phyloP scores from a whole-genome alignment of 2,888 invertebrate species.

The Drosophila hamatofila region DNA sequence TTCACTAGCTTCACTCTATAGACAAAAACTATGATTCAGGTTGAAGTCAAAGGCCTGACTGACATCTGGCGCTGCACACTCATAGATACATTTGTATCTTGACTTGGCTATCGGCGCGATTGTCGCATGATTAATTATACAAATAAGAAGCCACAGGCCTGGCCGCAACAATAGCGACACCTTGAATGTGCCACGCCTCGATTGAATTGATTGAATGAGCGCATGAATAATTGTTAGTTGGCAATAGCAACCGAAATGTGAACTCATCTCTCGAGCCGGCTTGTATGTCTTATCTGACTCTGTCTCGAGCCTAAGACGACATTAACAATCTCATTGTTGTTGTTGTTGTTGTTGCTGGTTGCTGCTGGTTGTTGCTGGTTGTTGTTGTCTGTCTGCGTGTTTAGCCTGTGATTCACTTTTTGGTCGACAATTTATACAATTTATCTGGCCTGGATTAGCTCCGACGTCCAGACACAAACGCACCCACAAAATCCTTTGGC shows the following conservation, averaged over 20 bases:
- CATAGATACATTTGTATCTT: conserved; percentile 50
- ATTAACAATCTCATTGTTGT: conserved; percentile 63
- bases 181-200: conserved; percentile 59
- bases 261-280: conserved; percentile 59
- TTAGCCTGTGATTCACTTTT: conserved; percentile 71
- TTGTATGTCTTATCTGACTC: conserved; percentile 61
- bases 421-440: conserved; percentile 71
- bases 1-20: not conserved
- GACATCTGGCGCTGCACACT: conserved; percentile 13
- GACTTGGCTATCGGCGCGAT: conserved; percentile 53
- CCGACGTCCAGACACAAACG: conserved; percentile 48
- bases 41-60: conserved; percentile 17
- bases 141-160: conserved; percentile 46
- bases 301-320: conserved; percentile 62
- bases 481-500: conserved; percentile 74
- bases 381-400: conserved; percentile 35
- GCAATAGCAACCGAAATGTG: conserved; percentile 48
- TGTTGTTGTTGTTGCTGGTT: conserved; percentile 28
- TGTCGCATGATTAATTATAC: conserved; percentile 76
- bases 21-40: not conserved
- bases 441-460: conserved; percentile 77
- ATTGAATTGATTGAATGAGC: conserved; percentile 58
- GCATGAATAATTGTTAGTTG: conserved; percentile 70
- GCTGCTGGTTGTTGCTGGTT: conserved; percentile 3
- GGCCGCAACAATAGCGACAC: conserved; percentile 46